Base-by-base conservation (phyloP, 2,113 vertebrate genomes). In the Himantopus leucocephalus region DNA sequence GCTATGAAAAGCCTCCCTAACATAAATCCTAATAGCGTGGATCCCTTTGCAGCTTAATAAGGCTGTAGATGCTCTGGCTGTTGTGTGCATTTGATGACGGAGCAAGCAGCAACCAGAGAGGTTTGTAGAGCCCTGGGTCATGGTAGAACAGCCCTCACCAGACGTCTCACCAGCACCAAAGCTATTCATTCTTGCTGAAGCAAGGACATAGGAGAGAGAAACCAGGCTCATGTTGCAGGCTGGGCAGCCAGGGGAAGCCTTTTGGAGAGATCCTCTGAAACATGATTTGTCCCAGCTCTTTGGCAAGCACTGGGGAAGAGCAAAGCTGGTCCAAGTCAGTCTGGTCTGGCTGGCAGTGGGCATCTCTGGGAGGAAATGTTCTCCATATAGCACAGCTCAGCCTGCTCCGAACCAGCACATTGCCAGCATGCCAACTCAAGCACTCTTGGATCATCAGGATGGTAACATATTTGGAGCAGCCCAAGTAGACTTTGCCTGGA, bases 1-100 rank as follows among this genome's bases (percentile, higher is more conserved):
- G 48, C 34, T 53, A 7, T 47, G 48, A 37, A 75, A 53, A 74
- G 5, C 27, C 12, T 47, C 39, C 29, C 16, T 22, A 29, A 34
- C 1, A 0, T 32, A 60, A 75, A 71, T 14, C 10, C 50, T 29
- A 37, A 23, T 2, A 32, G 35, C 1, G 0, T 1, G 3, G 19
- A 15, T 37, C 20, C 19, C 23, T 43, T 43, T 39, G n/a, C 43
- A 60, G n/a, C 27, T 79, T 34, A 7, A 15, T 52, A 20, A 24
- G 11, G 34, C 34, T 74, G 58, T 39, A 23, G 64, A 34, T 15
- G 35, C 41, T 77, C 58, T 62, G 45, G 9, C 17, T 73, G 10
- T n/a, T 48, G 22, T 23, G 45, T 66, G 32, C 17, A 8, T 62
- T 20, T 67, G 52, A 32, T n/a, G 41, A 52, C 35, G 41, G 41